Percentiles rank a stretch among this genome's conserved stretches.
Evolutionary conservation across 2,888 invertebrate species (phyloP).

Genomic region (Drosophila anomelani): DNA sequence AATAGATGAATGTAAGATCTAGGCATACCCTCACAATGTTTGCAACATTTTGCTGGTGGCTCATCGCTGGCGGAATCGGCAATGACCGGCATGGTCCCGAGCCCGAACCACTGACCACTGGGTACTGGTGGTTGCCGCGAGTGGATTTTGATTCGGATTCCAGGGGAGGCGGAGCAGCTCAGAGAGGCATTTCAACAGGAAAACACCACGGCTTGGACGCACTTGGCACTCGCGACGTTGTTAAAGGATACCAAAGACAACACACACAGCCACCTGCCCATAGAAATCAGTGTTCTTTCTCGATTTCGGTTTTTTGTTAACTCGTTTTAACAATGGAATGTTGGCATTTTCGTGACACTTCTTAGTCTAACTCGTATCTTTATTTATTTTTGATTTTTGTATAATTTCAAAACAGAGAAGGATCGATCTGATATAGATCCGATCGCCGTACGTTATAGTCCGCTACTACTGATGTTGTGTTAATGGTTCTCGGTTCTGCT

Average conservation of each 20-base stretch:
- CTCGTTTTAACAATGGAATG: slow-evolving; percentile 42
- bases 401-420: slow-evolving; percentile 3
- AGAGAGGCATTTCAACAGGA: slow-evolving; percentile 4
- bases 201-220: slow-evolving; percentile 26
- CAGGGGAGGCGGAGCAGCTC: slow-evolving; percentile 4
- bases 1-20: slow-evolving; percentile 59
- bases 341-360: slow-evolving; percentile 43
- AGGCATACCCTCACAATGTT: slow-evolving; percentile 93
- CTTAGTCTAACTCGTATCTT: slow-evolving; percentile 31
- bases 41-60: slow-evolving; percentile 96
- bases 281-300: slow-evolving; percentile 59
- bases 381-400: neutral
- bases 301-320: slow-evolving; percentile 32
- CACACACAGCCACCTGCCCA: slow-evolving; percentile 26
- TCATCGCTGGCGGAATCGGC: slow-evolving; percentile 87
- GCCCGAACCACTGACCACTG: slow-evolving; percentile 40
- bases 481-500: slow-evolving; percentile 60
- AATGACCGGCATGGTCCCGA: slow-evolving; percentile 87
- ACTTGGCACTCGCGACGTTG: slow-evolving; percentile 26
- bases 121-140: slow-evolving; percentile 15
- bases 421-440: slow-evolving; percentile 31
- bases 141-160: slow-evolving; percentile 13
- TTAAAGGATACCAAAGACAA: slow-evolving; percentile 2
- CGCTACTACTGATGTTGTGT: slow-evolving; percentile 43
- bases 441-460: slow-evolving; percentile 43